These are phyloP conservation scores for Aethina tumida DNA, from an alignment of 1,140 invertebrate species.

Conservation along the genomic window DNA sequence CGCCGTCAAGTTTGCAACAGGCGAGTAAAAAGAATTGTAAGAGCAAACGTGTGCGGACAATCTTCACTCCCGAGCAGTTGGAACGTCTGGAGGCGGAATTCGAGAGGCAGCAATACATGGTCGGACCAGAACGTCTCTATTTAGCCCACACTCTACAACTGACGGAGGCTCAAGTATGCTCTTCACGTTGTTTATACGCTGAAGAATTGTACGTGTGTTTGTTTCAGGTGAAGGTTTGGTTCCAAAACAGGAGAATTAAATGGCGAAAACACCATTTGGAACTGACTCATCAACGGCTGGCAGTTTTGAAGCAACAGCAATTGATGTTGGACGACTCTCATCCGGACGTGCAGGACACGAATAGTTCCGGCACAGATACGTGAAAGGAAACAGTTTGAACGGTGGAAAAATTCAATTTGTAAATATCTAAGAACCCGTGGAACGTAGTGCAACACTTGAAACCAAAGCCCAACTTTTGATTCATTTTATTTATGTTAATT, in stretches of 20 bases:
- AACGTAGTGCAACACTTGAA: too few species aligned
- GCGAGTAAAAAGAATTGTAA: slow-evolving; percentile 33
- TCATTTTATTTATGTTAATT: too few species aligned
- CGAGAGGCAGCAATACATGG: slow-evolving; percentile 91
- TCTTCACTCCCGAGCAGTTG: slow-evolving; percentile 89
- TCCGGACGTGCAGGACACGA: slow-evolving; percentile 29
- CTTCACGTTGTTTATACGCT: too few species aligned
- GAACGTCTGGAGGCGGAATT: slow-evolving; percentile 87
- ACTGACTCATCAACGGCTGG: slow-evolving; percentile 77
- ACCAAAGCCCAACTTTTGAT: too few species aligned
- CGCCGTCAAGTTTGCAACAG: slow-evolving; percentile 19
- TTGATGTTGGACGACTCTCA: slow-evolving; percentile 29
- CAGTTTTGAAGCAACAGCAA: slow-evolving; percentile 57
- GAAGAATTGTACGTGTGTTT: too few species aligned
- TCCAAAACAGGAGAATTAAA: slow-evolving; percentile 92
- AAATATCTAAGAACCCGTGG: too few species aligned
- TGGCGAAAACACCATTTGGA: slow-evolving; percentile 91
- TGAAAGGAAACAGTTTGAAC: too few species aligned
- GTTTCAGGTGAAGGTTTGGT: slow-evolving; percentile 89
- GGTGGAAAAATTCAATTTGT: too few species aligned
- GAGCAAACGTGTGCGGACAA: slow-evolving; percentile 79
- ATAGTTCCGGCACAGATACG: slow-evolving; percentile 33
- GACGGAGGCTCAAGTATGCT: slow-evolving; percentile 76
- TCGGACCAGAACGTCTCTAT: slow-evolving; percentile 83
- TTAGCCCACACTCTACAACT: slow-evolving; percentile 78